phyloP scores from a whole-genome alignment of 2,113 vertebrate species.

The Ammodytes dubius region DNA sequence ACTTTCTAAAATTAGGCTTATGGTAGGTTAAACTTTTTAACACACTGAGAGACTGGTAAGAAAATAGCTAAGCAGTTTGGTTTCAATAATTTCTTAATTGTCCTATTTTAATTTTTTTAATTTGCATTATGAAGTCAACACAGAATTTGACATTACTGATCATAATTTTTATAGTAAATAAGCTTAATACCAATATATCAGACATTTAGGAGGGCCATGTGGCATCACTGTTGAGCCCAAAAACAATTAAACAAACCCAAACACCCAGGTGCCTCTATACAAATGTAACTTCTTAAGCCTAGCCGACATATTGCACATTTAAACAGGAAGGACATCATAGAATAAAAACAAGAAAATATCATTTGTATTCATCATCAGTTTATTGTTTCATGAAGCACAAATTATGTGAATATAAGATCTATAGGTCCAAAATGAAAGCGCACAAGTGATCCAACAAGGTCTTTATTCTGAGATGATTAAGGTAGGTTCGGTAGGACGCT shows the following conservation, averaged over 20 bases:
- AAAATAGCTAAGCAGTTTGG: background rate
- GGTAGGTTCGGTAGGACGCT: conserved; percentile 62
- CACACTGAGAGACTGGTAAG: too few species aligned
- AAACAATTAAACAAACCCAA: background rate
- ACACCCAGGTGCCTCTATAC: background rate
- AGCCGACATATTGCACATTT: background rate
- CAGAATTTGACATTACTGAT: too few species aligned
- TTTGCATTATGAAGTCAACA: background rate
- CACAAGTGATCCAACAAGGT: background rate
- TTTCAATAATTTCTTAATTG: background rate
- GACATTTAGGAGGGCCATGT: too few species aligned
- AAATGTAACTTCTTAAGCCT: background rate
- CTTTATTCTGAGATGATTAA: conserved; percentile 27
- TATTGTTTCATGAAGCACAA: conserved; percentile 20
- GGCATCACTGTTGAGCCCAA: too few species aligned
- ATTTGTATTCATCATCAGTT: background rate
- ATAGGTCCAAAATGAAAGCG: background rate
- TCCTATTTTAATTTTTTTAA: background rate
- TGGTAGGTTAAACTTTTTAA: too few species aligned
- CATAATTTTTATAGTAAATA: too few species aligned
- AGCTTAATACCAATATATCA: too few species aligned
- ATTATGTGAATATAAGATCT: background rate
- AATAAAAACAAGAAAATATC: background rate
- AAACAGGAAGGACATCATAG: background rate
- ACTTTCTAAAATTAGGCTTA: too few species aligned